Conservation (phyloP, 1,140 invertebrate species). For the Drosophila lini region DNA sequence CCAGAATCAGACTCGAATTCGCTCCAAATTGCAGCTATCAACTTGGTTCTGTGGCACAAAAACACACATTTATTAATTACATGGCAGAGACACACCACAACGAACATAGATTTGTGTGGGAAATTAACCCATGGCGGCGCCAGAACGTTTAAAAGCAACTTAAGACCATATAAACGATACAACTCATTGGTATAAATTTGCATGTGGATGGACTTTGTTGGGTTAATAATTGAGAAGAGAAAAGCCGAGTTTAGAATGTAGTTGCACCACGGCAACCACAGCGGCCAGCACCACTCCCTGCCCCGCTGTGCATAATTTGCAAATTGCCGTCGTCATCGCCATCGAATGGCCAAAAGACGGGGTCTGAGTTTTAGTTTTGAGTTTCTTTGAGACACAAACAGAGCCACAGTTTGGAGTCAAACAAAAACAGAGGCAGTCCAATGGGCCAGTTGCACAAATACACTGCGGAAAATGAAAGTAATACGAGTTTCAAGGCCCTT, state of each 20-base stretch:
- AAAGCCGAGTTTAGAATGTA: slow-evolving; percentile 75
- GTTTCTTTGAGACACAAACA: slow-evolving; percentile 21
- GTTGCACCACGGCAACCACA: slow-evolving; percentile 54
- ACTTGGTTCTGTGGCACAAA: slow-evolving; percentile 52
- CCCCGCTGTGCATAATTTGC: slow-evolving; percentile 69
- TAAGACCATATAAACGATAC: slow-evolving; percentile 20
- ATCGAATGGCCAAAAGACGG: slow-evolving; percentile 39
- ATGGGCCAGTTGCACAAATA: slow-evolving; percentile 42
- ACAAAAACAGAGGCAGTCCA: slow-evolving; percentile 8
- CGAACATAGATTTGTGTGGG: slow-evolving; percentile 41
- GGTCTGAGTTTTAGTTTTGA: slow-evolving; percentile 21
- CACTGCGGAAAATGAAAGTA: slow-evolving; percentile 11
- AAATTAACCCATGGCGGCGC: slow-evolving; percentile 47
- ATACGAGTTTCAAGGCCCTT: not conserved
- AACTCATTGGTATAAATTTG: slow-evolving; percentile 15
- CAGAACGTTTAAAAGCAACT: slow-evolving; percentile 25
- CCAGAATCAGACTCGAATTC: slow-evolving; percentile 19
- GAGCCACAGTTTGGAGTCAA: slow-evolving; percentile 28
- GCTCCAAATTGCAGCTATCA: slow-evolving; percentile 42
- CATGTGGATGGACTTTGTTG: slow-evolving; percentile 21
- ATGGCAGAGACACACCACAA: slow-evolving; percentile 49
- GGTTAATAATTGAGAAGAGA: slow-evolving; percentile 54
- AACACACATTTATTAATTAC: slow-evolving; percentile 81
- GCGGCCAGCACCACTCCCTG: slow-evolving; percentile 31
- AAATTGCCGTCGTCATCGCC: slow-evolving; percentile 64